These are phyloP conservation scores for Cololabis saira DNA, from an alignment of 2,113 vertebrate species.

Conservation along the genomic window DNA sequence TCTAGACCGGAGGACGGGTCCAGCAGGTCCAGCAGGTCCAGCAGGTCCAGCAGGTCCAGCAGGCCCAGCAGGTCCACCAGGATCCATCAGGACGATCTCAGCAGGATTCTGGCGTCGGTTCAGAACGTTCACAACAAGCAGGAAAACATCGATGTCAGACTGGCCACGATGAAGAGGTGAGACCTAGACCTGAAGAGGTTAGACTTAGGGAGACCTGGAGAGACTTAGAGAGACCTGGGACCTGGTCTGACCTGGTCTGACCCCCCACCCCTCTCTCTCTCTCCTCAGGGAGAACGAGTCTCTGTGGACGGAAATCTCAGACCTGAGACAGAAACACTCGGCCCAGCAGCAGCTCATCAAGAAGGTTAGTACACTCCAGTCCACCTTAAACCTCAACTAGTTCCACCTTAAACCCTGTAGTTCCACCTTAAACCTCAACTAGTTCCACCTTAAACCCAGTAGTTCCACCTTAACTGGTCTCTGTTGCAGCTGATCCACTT, in stretches of 20 bases:
- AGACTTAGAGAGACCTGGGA: too few species aligned
- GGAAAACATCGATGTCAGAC: constrained; percentile 88
- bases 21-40: too few species aligned
- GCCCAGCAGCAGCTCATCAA: constrained; percentile 95
- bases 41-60: too few species aligned
- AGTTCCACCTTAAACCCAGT: neutral
- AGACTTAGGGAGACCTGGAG: too few species aligned
- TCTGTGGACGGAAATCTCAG: constrained; percentile 94
- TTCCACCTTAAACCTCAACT: neutral
- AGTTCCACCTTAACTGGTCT: neutral
- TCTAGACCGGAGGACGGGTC: constrained; percentile 91
- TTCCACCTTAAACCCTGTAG: neutral
- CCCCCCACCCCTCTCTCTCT: neutral
- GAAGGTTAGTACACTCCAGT: constrained; percentile 89
- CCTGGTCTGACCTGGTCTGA: too few species aligned
- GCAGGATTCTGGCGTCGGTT: constrained; percentile 90
- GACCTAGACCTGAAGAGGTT: too few species aligned
- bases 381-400: too few species aligned
- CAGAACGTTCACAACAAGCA: constrained; percentile 94
- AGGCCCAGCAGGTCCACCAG: too few species aligned
- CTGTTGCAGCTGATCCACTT: constrained; percentile 92
- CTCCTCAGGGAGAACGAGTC: constrained; percentile 91
- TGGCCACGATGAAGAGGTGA: constrained; percentile 92
- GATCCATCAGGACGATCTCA: constrained; percentile 91
- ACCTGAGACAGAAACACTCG: constrained; percentile 92